These are phyloP conservation scores for Leptopilina drosophilae DNA, from an alignment of 2,888 invertebrate genomes.

Conservation along the genomic window DNA sequence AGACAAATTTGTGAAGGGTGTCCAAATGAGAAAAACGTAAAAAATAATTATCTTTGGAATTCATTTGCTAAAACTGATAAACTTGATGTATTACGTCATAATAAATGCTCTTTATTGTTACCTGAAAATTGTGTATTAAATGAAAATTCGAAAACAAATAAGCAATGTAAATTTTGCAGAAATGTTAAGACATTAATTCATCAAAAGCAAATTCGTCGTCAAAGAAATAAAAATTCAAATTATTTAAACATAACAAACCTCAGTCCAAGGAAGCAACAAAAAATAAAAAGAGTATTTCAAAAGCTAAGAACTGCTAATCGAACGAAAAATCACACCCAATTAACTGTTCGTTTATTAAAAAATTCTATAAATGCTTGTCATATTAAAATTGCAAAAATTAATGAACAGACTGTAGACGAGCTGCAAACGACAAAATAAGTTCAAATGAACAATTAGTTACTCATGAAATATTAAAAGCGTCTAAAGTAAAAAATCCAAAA, in stretches of 20 bases:
- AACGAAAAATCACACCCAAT: background rate
- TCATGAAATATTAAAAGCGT: background rate
- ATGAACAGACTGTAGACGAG: background rate
- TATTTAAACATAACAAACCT: background rate
- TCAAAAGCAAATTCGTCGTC: constrained; percentile 1
- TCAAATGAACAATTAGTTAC: background rate
- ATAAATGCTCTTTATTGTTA: background rate
- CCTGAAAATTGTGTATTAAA: background rate
- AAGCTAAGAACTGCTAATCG: background rate
- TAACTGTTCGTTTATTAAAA: background rate
- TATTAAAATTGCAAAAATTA: background rate
- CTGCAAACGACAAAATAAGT: background rate
- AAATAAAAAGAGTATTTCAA: background rate
- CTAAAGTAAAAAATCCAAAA: background rate
- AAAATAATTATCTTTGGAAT: background rate
- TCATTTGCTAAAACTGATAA: background rate
- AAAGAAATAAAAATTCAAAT: constrained; percentile 6
- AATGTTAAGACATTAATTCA: background rate
- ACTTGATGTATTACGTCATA: background rate
- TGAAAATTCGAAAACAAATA: background rate
- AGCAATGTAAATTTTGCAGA: background rate
- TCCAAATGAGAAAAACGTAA: background rate
- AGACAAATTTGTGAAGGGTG: background rate
- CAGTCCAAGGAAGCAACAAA: background rate
- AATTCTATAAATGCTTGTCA: background rate